A percentile compares a stretch with the other conserved stretches of the same genome.
These are phyloP conservation scores for Aphaenogaster ashmeadi DNA, from an alignment of 1,140 invertebrate species.

Conservation along the genomic window DNA sequence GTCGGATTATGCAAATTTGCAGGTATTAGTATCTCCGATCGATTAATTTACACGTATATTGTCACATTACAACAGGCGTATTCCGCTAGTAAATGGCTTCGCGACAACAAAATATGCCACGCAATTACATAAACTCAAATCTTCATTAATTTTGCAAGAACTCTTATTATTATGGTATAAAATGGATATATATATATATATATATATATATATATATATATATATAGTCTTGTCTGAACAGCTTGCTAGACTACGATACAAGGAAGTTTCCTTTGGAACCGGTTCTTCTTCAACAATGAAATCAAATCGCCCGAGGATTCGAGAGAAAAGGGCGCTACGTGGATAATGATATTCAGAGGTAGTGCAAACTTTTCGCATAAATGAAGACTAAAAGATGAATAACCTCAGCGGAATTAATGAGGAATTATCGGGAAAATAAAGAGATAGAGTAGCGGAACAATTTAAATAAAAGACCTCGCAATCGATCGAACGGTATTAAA, in stretches of 20 bases:
- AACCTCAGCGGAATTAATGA: constrained; percentile 72
- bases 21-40: constrained; percentile 57
- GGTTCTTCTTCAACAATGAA: constrained; percentile 50
- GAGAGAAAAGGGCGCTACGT: constrained; percentile 46
- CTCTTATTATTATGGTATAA: background rate
- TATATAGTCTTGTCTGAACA: constrained; percentile 5
- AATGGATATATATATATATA: background rate
- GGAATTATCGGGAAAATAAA: constrained; percentile 73
- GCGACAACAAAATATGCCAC: constrained; percentile 23
- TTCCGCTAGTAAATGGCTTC: constrained; percentile 19
- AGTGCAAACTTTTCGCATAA: constrained; percentile 70
- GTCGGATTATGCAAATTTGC: constrained; percentile 62
- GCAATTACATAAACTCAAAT: constrained; percentile 27
- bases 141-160: constrained; percentile 30
- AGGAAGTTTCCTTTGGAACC: constrained; percentile 52
- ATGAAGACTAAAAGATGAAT: constrained; percentile 71
- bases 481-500: constrained; percentile 61
- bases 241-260: constrained; percentile 45
- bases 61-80: constrained; percentile 47
- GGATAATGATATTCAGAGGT: constrained; percentile 68
- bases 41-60: constrained; percentile 66
- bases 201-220: background rate
- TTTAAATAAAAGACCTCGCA: constrained; percentile 71
- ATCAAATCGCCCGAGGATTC: constrained; percentile 58
- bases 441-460: constrained; percentile 60